Evolutionary conservation across 2,888 invertebrate genomes (phyloP).

Genomic region (Acleris holmiana): DNA sequence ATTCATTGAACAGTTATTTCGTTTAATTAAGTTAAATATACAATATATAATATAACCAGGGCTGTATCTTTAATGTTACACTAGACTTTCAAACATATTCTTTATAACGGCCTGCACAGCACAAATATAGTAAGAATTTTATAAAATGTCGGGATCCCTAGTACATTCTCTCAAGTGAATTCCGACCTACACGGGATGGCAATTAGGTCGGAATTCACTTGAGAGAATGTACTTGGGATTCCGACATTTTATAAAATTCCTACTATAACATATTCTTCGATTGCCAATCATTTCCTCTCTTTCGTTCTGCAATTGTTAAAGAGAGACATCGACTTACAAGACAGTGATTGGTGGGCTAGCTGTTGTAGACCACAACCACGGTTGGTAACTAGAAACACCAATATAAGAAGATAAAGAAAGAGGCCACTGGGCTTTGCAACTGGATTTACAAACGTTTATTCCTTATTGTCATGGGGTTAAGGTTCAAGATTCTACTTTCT

Average conservation of each 20-base stretch:
- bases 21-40: too few species aligned
- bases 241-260: too few species aligned
- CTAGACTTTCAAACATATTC: too few species aligned
- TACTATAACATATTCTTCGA: not conserved
- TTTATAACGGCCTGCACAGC: not conserved
- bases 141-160: too few species aligned
- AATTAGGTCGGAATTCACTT: too few species aligned
- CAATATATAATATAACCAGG: too few species aligned
- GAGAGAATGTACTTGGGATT: too few species aligned
- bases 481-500: conserved; percentile 1
- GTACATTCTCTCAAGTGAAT: too few species aligned
- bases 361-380: not conserved
- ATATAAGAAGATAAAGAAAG: conserved; percentile 13
- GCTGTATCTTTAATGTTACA: too few species aligned
- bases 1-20: too few species aligned
- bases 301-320: conserved; percentile 46
- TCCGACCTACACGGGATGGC: too few species aligned
- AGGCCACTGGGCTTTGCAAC: conserved; percentile 20
- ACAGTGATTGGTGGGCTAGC: not conserved
- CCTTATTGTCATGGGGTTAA: conserved; percentile 11
- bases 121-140: too few species aligned
- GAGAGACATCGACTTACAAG: not conserved
- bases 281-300: not conserved
- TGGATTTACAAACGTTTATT: not conserved
- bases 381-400: conserved; percentile 34